Evolutionary conservation across 2,888 invertebrate genomes (phyloP), one percentile per base, ranked within the genome.

Genomic region (Trichopria drosophilae): DNA sequence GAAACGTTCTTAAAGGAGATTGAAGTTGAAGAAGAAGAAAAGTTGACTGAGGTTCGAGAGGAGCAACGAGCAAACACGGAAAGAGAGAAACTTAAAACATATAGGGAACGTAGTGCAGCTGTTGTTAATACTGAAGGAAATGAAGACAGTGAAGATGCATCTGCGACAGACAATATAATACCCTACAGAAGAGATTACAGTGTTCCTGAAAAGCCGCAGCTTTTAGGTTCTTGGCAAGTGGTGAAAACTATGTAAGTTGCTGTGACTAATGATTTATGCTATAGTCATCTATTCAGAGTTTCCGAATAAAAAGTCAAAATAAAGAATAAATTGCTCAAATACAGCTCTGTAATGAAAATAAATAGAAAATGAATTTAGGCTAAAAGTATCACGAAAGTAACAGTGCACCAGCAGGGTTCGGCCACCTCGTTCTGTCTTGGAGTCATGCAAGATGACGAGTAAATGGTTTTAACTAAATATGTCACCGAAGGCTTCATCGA

Each of bases 161-260:
- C 79, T 68, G 35, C 61, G 64, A 56, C 64, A 67, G 62, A 77
- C 10, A 62, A 71, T 18, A 67, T 71, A 46, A 62, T 71, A 31
- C 73, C 76, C 4, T 76, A 75, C 34, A 69, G 75, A 57, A 77
- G 76, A 44, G 79, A 80, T 39, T 76, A 82, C 58, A 82, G 85
- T 31, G 84, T 86, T 2, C 81, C 83, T 1, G 80, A 81, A 19
- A 81, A 80, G 51, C 79, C 79, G 1, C 82, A 84, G 57, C 87
- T 88, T 1, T 90, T 88, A 65, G 90, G 90, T 5, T 77, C 82
- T n/a, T 91, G 90, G 90, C 81, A 83, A 63, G 79, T 83, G 5
- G 82, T 90, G 6, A 79, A 81, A 52, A 77, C 78, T 58, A 78
- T 78, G 86, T 87, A 78, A 71, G 78, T 74, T 47, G 29, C 51